Evolutionary conservation across 2,888 invertebrate genomes (phyloP).

Genomic region (Trichogramma evanescens): DNA sequence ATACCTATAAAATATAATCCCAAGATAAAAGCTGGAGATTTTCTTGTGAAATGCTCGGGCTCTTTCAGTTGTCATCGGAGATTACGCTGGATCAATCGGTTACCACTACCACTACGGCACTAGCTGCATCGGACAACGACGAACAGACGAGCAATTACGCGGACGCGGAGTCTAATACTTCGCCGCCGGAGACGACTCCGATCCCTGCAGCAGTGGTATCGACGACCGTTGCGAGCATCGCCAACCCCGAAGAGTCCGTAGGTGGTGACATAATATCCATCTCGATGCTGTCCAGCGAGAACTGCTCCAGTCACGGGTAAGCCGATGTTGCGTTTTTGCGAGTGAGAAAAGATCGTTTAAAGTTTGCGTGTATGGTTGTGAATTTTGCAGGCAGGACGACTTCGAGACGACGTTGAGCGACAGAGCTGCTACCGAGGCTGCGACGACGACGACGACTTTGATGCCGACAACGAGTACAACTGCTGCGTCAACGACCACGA

Average conservation of each 20-base stretch:
- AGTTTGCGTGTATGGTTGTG: no score
- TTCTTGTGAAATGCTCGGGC: not conserved
- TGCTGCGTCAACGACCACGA: not conserved
- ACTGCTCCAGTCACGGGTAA: constrained; percentile 10
- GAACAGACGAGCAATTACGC: not conserved
- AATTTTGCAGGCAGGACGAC: constrained; percentile 5
- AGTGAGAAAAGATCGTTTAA: no score
- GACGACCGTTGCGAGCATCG: not conserved
- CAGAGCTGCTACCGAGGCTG: not conserved
- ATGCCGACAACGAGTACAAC: not conserved
- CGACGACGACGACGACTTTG: constrained; percentile 12
- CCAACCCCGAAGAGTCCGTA: no score
- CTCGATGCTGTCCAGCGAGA: not conserved
- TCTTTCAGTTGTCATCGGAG: no score
- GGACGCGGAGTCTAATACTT: not conserved
- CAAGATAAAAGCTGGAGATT: not conserved
- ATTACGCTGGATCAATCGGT: no score
- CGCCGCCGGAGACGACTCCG: not conserved
- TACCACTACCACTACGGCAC: constrained; percentile 15
- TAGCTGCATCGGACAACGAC: not conserved
- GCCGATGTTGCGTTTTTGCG: not conserved
- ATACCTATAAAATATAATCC: no score
- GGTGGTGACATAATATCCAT: not conserved
- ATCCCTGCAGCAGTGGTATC: not conserved
- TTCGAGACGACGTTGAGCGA: not conserved